phyloP scores from a whole-genome alignment of 2,113 vertebrate species.

The Datnioides undecimradiatus region DNA sequence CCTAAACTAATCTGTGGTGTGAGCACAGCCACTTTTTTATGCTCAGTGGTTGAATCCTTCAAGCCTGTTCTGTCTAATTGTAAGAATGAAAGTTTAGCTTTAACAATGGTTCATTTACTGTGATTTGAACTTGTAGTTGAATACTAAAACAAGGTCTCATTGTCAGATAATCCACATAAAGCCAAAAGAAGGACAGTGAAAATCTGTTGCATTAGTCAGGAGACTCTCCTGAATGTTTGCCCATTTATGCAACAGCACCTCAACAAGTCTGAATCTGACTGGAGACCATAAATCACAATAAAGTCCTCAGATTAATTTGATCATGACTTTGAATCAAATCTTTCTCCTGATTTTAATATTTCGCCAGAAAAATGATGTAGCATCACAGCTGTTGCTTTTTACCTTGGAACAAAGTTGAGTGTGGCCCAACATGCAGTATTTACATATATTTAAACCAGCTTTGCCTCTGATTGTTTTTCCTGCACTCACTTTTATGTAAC shows the following conservation, averaged over 20 bases:
- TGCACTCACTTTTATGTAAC: constrained; percentile 14
- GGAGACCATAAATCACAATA: neutral
- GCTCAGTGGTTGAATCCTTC: constrained; percentile 3
- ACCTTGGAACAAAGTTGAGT: constrained; percentile 7
- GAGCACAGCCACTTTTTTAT: neutral
- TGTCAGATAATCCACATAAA: neutral
- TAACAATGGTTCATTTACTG: neutral
- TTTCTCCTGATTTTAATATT: neutral
- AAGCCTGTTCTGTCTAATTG: neutral
- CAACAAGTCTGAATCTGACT: neutral
- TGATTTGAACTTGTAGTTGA: neutral
- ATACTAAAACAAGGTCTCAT: neutral
- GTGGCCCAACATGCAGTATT: neutral
- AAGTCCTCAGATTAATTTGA: neutral
- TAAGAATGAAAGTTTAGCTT: neutral
- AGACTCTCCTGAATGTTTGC: neutral
- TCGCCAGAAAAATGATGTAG: neutral
- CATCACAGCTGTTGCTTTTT: neutral
- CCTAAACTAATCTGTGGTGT: constrained; percentile 34
- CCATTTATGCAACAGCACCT: neutral
- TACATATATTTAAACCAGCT: constrained; percentile 28
- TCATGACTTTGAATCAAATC: neutral
- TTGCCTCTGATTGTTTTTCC: neutral
- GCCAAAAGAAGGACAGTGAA: neutral
- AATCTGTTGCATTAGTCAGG: neutral